A percentile compares a stretch with the other conserved stretches of the same genome.
phyloP scores from a whole-genome alignment of 1,140 invertebrate species.

The Patella vulgata region DNA sequence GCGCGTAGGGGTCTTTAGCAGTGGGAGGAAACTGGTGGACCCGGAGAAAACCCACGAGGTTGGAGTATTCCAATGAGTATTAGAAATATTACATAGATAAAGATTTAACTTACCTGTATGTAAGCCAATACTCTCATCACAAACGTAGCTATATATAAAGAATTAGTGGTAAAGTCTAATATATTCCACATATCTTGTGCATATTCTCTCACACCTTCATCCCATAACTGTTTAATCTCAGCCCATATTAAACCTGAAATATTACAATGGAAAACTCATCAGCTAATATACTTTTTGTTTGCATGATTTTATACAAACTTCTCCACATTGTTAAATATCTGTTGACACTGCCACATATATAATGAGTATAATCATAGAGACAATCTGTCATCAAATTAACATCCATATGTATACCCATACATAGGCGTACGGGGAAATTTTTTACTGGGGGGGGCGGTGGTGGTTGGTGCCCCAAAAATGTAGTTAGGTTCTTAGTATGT shows the following conservation, averaged over 20 bases:
- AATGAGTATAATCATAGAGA: neutral
- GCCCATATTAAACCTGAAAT: conserved; percentile 93
- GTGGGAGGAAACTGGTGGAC: too few relatives aligned
- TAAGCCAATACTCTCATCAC: conserved; percentile 93
- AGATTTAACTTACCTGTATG: conserved; percentile 82
- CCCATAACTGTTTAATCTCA: conserved; percentile 98
- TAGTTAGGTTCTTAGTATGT: too few relatives aligned
- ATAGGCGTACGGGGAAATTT: too few relatives aligned
- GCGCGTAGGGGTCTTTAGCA: too few relatives aligned
- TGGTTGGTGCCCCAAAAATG: too few relatives aligned
- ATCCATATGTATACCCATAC: neutral
- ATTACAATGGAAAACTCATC: neutral
- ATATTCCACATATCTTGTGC: conserved; percentile 99
- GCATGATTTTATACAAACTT: neutral
- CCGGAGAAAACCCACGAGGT: too few relatives aligned
- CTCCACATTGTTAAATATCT: neutral
- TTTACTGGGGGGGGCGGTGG: too few relatives aligned
- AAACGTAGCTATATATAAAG: conserved; percentile 95
- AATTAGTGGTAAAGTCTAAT: conserved; percentile 98
- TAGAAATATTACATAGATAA: too few relatives aligned
- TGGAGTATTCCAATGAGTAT: too few relatives aligned
- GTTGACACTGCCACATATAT: neutral
- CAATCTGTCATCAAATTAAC: neutral
- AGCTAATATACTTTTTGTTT: too few relatives aligned
- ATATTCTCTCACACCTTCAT: conserved; percentile 95